Evolutionary conservation across 2,888 invertebrate genomes (phyloP).

Genomic region (Micropterix aruncella): DNA sequence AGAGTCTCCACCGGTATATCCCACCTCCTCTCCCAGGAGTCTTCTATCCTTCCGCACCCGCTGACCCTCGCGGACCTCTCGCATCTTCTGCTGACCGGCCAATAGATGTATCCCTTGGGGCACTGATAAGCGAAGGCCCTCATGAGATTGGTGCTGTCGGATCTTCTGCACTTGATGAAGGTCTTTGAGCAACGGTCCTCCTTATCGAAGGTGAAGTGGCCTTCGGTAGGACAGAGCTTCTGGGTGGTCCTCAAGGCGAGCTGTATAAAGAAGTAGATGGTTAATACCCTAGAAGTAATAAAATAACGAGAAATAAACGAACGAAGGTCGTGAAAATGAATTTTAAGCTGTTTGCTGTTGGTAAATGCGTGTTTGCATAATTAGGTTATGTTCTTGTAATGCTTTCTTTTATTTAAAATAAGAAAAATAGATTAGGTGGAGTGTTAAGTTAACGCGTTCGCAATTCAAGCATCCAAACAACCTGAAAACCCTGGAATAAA

Average conservation of each 20-base stretch:
- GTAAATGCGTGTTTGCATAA: no score
- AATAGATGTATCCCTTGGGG: conserved; percentile 61
- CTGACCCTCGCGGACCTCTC: conserved; percentile 47
- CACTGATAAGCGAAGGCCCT: conserved; percentile 63
- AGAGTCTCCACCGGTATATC: conserved; percentile 40
- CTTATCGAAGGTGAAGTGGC: conserved; percentile 53
- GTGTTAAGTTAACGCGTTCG: no score
- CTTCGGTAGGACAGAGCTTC: conserved; percentile 49
- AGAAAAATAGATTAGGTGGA: no score
- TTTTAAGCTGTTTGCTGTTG: no score
- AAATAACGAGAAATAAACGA: no score
- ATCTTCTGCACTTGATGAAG: conserved; percentile 55
- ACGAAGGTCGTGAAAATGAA: no score
- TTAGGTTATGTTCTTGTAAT: no score
- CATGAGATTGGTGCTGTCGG: conserved; percentile 30
- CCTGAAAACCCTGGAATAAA: no score
- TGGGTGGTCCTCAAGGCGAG: conserved; percentile 40
- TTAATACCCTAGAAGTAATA: no score
- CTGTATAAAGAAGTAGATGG: no score
- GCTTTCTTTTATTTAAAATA: no score
- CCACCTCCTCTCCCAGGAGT: conserved; percentile 33
- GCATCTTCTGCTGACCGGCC: conserved; percentile 65
- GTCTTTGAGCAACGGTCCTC: conserved; percentile 51
- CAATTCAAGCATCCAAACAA: no score
- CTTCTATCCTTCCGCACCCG: conserved; percentile 37